These are phyloP conservation scores for Egretta garzetta DNA, from an alignment of 2,113 vertebrate species.

Conservation along the genomic window DNA sequence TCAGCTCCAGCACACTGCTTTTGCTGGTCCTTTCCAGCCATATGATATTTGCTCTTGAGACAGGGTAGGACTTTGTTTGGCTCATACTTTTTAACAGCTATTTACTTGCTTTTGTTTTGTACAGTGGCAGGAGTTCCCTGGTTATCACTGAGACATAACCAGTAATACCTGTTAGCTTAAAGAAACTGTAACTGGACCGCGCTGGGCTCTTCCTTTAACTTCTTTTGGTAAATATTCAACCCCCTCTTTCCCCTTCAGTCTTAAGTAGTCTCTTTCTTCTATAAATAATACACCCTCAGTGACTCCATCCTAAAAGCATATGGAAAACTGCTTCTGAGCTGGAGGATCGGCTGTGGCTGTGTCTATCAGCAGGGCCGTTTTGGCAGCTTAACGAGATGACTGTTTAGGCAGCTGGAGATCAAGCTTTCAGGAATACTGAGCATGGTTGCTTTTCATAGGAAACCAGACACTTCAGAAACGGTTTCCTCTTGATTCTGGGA, in stretches of 20 bases:
- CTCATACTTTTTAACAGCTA: not conserved
- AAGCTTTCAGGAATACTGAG: not conserved
- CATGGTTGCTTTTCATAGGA: not conserved
- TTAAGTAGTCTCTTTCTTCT: not conserved
- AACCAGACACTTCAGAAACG: conserved; percentile 38
- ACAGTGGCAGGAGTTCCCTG: not conserved
- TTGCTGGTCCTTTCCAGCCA: not conserved
- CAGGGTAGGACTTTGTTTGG: not conserved
- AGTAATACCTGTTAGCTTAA: not conserved
- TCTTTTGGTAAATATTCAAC: not conserved
- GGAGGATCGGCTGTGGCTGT: not conserved
- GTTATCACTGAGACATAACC: not conserved
- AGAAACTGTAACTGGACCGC: not conserved
- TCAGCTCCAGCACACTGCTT: not conserved
- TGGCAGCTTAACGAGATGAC: not conserved
- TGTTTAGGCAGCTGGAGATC: not conserved
- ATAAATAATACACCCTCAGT: not conserved
- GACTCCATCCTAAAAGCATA: not conserved
- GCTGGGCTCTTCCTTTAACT: not conserved
- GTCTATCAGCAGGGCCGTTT: not conserved
- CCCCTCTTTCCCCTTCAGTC: not conserved
- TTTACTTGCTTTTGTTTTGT: not conserved
- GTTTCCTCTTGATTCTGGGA: conserved; percentile 68
- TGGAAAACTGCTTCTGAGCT: not conserved
- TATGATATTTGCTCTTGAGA: not conserved